Conservation (phyloP, 2,797 vertebrate genomes). For the Pangasius macronema region DNA sequence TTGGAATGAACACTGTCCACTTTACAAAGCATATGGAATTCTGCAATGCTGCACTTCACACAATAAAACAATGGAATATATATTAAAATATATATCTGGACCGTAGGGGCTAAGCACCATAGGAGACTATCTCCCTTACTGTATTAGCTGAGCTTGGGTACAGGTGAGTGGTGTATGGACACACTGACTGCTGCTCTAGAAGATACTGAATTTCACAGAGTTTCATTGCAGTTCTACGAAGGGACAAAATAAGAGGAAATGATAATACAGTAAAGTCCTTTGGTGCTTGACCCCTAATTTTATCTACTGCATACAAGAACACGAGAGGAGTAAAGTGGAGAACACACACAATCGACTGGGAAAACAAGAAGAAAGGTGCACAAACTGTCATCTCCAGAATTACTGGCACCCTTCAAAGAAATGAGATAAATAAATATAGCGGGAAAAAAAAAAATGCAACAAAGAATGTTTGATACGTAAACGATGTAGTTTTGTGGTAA, state of each 20-base stretch:
- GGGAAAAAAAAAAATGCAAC: not conserved
- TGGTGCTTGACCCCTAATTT: not conserved
- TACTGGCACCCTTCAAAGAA: not conserved
- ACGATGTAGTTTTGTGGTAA: not conserved
- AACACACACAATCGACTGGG: not conserved
- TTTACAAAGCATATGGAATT: not conserved
- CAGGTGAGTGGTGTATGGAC: not conserved
- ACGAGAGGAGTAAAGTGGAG: not conserved
- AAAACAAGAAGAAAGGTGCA: not conserved
- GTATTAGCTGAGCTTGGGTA: not conserved
- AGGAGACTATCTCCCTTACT: not conserved
- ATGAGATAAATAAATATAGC: not conserved
- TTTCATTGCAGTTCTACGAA: not conserved
- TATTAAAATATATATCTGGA: not conserved
- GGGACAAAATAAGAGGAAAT: not conserved
- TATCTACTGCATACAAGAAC: not conserved
- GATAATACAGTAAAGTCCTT: not conserved
- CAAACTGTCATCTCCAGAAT: not conserved
- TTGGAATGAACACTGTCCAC: not conserved
- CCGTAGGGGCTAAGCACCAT: not conserved
- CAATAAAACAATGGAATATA: not conserved
- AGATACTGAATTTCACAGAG: not conserved
- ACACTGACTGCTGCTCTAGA: not conserved
- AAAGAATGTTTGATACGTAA: not conserved
- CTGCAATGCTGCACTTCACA: not conserved